phyloP scores from a whole-genome alignment of 2,113 vertebrate species.

The Rattus rattus region DNA sequence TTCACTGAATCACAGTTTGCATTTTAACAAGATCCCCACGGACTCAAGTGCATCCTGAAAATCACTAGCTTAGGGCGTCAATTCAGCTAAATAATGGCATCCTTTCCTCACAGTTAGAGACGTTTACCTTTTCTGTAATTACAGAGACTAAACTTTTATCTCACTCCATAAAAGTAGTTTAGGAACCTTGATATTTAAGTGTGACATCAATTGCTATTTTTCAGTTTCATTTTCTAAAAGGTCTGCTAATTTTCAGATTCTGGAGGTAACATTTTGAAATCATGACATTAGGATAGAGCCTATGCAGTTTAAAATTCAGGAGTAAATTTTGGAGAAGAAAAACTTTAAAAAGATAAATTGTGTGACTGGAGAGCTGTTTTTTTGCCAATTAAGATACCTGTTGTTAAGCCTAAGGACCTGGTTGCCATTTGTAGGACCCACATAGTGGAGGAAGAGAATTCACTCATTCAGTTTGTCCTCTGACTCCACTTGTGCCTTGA shows the following conservation, averaged over 20 bases:
- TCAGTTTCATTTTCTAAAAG: constrained; percentile 42
- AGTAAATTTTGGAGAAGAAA: neutral
- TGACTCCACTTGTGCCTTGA: neutral
- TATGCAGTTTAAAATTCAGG: neutral
- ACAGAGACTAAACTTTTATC: constrained; percentile 19
- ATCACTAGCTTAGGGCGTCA: neutral
- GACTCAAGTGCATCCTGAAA: neutral
- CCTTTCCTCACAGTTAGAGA: neutral
- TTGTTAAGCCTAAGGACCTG: neutral
- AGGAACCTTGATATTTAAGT: neutral
- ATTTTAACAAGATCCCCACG: neutral
- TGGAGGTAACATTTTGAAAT: constrained; percentile 25
- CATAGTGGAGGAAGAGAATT: neutral
- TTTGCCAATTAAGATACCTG: neutral
- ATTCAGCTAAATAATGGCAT: neutral
- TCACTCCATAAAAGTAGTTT: neutral
- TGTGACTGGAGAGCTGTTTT: neutral
- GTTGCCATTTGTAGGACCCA: neutral
- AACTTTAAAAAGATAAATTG: neutral
- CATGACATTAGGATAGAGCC: neutral
- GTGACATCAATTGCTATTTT: neutral
- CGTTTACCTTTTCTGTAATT: neutral
- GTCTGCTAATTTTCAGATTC: constrained; percentile 9
- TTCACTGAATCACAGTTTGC: neutral
- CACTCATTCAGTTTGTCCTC: neutral